A percentile compares a stretch with the other conserved stretches of the same genome.
Conservation (phyloP, 1,140 invertebrate genomes). For the roundworm (Caenorhabditis elegans) region DNA sequence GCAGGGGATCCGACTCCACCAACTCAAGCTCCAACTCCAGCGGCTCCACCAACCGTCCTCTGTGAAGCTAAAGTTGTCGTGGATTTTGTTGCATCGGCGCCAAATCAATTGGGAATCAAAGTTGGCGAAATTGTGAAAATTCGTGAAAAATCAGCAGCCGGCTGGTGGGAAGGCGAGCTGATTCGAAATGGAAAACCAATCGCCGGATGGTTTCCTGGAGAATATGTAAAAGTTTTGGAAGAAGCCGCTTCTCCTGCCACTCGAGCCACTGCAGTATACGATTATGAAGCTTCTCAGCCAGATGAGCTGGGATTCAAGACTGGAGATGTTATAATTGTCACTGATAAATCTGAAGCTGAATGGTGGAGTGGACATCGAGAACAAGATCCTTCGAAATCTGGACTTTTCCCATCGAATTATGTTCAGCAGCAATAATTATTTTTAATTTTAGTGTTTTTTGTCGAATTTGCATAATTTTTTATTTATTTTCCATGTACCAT, state of each 20-base stretch:
- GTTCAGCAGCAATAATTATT: conserved; percentile 47
- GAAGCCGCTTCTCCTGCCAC: neutral
- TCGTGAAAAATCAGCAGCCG: conserved; percentile 88
- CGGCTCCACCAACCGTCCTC: neutral
- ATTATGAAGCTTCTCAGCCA: conserved; percentile 46
- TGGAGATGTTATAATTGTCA: conserved; percentile 45
- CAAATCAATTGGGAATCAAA: conserved; percentile 75
- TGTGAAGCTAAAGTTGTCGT: conserved; percentile 50
- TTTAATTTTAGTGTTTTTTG: no score
- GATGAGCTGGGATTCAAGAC: conserved; percentile 51
- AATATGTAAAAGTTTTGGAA: conserved; percentile 54
- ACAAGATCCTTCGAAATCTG: neutral
- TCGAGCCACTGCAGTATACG: conserved; percentile 41
- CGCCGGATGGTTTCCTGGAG: conserved; percentile 63
- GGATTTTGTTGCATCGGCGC: conserved; percentile 52
- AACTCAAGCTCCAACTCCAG: neutral
- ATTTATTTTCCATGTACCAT: no score
- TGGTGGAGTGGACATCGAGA: conserved; percentile 50
- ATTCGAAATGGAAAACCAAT: conserved; percentile 69
- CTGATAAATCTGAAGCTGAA: conserved; percentile 35
- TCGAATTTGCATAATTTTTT: neutral
- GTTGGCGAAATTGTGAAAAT: conserved; percentile 93
- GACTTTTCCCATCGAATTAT: conserved; percentile 53
- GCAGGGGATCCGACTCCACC: neutral
- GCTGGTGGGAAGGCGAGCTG: conserved; percentile 99